Percentiles rank a stretch among this genome's conserved stretches.
Evolutionary conservation across 2,888 invertebrate species (phyloP).

Genomic region (Unio pictorum): DNA sequence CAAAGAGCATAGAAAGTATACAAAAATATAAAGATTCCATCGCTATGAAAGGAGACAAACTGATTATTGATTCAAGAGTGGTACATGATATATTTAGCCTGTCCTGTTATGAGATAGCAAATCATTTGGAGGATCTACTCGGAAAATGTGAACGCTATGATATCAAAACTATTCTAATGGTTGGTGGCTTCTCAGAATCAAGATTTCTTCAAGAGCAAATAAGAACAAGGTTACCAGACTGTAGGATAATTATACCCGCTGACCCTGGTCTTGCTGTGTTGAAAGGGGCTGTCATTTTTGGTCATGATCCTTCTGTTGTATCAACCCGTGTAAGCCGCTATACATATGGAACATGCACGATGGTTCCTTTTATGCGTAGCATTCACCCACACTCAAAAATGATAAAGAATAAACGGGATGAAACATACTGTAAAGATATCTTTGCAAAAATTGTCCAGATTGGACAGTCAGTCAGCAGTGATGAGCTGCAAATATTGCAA

Average conservation of each 20-base stretch:
- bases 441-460: no score
- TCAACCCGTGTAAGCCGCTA: neutral
- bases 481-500: no score
- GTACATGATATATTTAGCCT: slow-evolving; percentile 1
- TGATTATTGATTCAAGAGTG: neutral
- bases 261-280: neutral
- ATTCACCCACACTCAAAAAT: no score
- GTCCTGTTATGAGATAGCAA: neutral
- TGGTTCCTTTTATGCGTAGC: no score
- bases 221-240: neutral
- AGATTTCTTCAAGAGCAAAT: neutral
- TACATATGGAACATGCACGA: no score
- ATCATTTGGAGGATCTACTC: neutral
- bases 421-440: no score
- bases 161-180: slow-evolving; percentile 7
- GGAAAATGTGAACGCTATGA: neutral
- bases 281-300: slow-evolving; percentile 1
- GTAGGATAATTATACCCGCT: neutral
- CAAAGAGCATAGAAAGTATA: no score
- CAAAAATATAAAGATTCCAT: neutral
- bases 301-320: neutral
- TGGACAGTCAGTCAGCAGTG: no score
- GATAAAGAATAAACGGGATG: no score
- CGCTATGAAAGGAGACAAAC: neutral
- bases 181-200: slow-evolving; percentile 6